Evolutionary conservation across 92 coral and sea anemone species (phyloP).

Genomic region (Metridium senile): DNA sequence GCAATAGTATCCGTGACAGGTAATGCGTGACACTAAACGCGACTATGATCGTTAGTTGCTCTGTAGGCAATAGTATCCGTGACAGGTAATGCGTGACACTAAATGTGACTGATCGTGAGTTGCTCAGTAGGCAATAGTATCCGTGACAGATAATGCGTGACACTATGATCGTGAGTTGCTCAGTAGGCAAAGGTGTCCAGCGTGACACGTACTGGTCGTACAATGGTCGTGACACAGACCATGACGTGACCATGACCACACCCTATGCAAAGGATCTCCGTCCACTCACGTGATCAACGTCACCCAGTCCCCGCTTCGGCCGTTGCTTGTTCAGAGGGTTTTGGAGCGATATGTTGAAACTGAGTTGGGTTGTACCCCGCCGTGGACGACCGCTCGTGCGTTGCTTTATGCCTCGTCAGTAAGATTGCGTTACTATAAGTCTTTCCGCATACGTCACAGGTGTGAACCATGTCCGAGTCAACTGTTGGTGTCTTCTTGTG

Average conservation of each 20-base stretch:
- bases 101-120: not conserved
- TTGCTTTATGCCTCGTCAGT: slow-evolving; percentile 50
- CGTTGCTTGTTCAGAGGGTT: slow-evolving; percentile 32
- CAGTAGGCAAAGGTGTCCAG: not conserved
- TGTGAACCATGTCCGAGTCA: slow-evolving; percentile 44
- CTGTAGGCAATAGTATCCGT: not conserved
- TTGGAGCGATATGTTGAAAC: slow-evolving; percentile 65
- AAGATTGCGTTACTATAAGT: slow-evolving; percentile 48
- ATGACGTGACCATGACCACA: not conserved
- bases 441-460: slow-evolving; percentile 50
- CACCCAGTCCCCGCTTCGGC: slow-evolving; percentile 23
- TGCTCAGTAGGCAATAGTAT: not conserved
- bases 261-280: not conserved
- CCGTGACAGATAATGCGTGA: not conserved
- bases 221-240: too few species aligned
- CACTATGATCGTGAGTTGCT: too few species aligned
- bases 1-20: not conserved
- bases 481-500: slow-evolving; percentile 23
- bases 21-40: not conserved
- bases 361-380: slow-evolving; percentile 53
- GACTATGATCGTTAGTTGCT: not conserved
- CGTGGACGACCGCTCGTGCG: slow-evolving; percentile 48
- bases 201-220: not conserved
- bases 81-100: not conserved
- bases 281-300: not conserved